These are phyloP conservation scores for Morone saxatilis DNA, from an alignment of 2,113 vertebrate species.

Conservation along the genomic window DNA sequence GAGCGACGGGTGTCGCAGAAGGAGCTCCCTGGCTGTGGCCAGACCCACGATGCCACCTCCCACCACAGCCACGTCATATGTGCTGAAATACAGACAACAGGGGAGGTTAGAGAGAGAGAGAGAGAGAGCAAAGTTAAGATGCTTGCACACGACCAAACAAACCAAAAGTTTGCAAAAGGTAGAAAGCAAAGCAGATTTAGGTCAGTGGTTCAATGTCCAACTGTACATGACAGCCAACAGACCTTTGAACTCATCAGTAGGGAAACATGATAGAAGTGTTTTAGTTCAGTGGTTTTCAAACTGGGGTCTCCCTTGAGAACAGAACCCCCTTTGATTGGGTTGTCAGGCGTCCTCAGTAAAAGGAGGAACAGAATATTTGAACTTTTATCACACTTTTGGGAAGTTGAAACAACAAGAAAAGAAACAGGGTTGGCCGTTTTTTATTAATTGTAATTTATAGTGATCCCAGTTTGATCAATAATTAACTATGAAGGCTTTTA, in stretches of 20 bases:
- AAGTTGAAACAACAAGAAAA: too few species aligned
- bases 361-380: too few species aligned
- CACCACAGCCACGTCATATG: conserved; percentile 89
- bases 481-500: too few species aligned
- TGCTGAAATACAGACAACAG: conserved; percentile 68
- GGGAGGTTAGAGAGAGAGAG: not conserved
- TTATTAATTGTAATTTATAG: too few species aligned
- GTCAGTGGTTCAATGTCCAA: conserved; percentile 58
- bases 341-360: too few species aligned
- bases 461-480: too few species aligned
- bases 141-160: too few species aligned
- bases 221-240: not conserved
- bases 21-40: conserved; percentile 91
- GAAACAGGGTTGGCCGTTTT: too few species aligned
- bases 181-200: conserved; percentile 3
- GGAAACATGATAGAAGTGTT: not conserved
- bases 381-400: too few species aligned
- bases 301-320: too few species aligned
- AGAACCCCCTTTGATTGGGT: too few species aligned
- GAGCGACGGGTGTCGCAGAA: conserved; percentile 88
- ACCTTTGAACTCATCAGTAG: conserved; percentile 46
- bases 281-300: too few species aligned
- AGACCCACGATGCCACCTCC: conserved; percentile 95
- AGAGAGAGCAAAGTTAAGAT: not conserved
- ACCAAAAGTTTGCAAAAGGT: not conserved